Conservation (phyloP, 2,797 vertebrate species). For the Hephaestus fuliginosus region DNA sequence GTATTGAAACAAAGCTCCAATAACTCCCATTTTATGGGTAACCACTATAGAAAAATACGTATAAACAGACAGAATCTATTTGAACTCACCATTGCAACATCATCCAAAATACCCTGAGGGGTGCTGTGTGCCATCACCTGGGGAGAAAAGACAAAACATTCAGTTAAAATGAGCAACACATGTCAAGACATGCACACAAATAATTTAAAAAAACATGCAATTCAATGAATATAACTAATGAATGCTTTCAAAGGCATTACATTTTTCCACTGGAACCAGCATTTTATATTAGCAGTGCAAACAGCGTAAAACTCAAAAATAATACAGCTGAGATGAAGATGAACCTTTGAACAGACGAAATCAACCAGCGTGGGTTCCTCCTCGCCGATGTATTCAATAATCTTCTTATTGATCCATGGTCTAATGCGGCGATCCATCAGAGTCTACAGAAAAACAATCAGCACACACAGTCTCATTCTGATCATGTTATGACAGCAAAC, state of each 20-base stretch:
- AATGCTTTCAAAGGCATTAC: neutral
- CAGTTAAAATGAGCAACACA: neutral
- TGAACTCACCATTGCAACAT: conserved; percentile 97
- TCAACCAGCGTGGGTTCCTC: conserved; percentile 98
- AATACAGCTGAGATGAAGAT: conserved; percentile 22
- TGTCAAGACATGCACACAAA: neutral
- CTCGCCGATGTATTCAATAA: conserved; percentile 99
- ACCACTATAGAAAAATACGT: neutral
- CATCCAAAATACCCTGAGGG: conserved; percentile 98
- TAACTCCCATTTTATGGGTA: no score
- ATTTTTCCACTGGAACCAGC: neutral
- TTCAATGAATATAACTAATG: neutral
- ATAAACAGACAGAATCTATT: neutral
- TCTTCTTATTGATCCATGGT: conserved; percentile 99
- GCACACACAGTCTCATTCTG: neutral
- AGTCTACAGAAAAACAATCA: conserved; percentile 81
- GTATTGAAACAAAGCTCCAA: neutral
- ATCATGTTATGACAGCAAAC: neutral
- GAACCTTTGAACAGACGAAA: conserved; percentile 98
- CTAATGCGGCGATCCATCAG: conserved; percentile 97
- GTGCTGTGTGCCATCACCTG: conserved; percentile 99
- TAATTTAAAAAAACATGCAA: neutral
- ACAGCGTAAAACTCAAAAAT: neutral
- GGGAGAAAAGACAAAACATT: conserved; percentile 36
- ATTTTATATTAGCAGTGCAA: neutral